These are phyloP conservation scores for Aurelia sp. DNA, from an alignment of 30 jellyfish, hydroid and myxozoan genomes.

Conservation along the genomic window DNA sequence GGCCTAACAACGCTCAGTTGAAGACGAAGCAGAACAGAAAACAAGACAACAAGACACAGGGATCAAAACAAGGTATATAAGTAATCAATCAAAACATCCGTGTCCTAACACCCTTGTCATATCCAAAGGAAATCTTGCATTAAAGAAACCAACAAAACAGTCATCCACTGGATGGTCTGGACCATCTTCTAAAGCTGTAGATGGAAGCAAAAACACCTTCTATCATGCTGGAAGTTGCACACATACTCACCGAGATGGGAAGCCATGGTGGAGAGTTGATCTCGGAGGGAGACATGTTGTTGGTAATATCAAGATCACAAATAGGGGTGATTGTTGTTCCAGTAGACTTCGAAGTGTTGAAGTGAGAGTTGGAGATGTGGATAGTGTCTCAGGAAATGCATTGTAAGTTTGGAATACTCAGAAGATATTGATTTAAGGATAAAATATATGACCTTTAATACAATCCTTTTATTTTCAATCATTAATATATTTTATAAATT, in stretches of 20 bases:
- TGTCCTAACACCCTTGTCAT: no score
- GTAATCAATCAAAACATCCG: no score
- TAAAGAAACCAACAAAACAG: slow-evolving; percentile 35
- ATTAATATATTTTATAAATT: no score
- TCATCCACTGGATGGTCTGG: slow-evolving; percentile 54
- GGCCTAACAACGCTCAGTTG: no score
- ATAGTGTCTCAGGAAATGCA: neutral
- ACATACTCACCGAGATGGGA: slow-evolving; percentile 7
- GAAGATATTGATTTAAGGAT: no score
- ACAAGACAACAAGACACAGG: no score
- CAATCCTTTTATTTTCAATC: no score
- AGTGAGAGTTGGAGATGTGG: slow-evolving; percentile 45
- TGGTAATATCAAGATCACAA: slow-evolving; percentile 41
- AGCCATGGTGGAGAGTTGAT: slow-evolving; percentile 67
- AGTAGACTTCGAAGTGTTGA: slow-evolving; percentile 18
- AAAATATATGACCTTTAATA: no score
- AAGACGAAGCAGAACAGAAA: no score
- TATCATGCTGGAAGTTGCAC: slow-evolving; percentile 32
- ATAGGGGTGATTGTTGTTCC: slow-evolving; percentile 36
- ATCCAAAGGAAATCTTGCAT: slow-evolving; percentile 41
- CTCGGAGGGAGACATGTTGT: slow-evolving; percentile 16
- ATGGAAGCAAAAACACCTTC: slow-evolving; percentile 37
- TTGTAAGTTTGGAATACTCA: neutral
- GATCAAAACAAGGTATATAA: no score
- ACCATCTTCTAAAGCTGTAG: slow-evolving; percentile 25